A percentile compares a stretch with the other conserved stretches of the same genome.
These are phyloP conservation scores for Acronicta alni DNA, from an alignment of 2,888 invertebrate species.

Conservation along the genomic window DNA sequence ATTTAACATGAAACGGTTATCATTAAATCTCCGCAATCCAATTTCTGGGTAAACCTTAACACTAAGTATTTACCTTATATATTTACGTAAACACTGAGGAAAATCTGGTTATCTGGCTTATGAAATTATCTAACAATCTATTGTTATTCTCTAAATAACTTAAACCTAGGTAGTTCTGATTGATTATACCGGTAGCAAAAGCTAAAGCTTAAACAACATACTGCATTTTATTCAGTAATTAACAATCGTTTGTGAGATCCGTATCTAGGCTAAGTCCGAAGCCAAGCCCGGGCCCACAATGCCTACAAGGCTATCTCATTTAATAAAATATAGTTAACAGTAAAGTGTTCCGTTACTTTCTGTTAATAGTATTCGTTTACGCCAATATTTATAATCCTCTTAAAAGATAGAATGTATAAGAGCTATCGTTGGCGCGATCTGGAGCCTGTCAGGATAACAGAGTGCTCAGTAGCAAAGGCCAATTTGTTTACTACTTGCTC, in stretches of 20 bases:
- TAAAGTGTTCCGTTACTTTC: slow-evolving; percentile 39
- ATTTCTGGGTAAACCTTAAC: too few species aligned
- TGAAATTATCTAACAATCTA: too few species aligned
- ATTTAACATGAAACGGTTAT: too few species aligned
- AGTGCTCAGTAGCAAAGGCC: slow-evolving; percentile 9
- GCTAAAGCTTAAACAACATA: background rate
- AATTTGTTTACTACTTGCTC: slow-evolving; percentile 27
- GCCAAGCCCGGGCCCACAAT: slow-evolving; percentile 21
- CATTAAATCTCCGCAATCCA: too few species aligned
- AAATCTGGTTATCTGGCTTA: too few species aligned
- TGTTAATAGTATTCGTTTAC: slow-evolving; percentile 39
- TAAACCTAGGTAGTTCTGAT: too few species aligned
- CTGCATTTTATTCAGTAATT: slow-evolving; percentile 35
- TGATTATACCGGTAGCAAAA: background rate
- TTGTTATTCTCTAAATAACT: too few species aligned
- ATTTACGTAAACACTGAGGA: too few species aligned
- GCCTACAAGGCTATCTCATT: slow-evolving; percentile 47
- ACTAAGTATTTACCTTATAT: too few species aligned
- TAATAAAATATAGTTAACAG: slow-evolving; percentile 43
- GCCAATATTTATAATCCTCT: slow-evolving; percentile 44
- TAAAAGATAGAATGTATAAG: slow-evolving; percentile 28
- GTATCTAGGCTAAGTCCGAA: slow-evolving; percentile 22
- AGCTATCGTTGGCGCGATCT: slow-evolving; percentile 21
- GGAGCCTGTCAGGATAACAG: slow-evolving; percentile 12
- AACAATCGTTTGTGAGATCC: slow-evolving; percentile 40